These are phyloP conservation scores for rat (Rattus norvegicus) DNA, from an alignment of 2,113 vertebrate genomes.

Conservation along the genomic window DNA sequence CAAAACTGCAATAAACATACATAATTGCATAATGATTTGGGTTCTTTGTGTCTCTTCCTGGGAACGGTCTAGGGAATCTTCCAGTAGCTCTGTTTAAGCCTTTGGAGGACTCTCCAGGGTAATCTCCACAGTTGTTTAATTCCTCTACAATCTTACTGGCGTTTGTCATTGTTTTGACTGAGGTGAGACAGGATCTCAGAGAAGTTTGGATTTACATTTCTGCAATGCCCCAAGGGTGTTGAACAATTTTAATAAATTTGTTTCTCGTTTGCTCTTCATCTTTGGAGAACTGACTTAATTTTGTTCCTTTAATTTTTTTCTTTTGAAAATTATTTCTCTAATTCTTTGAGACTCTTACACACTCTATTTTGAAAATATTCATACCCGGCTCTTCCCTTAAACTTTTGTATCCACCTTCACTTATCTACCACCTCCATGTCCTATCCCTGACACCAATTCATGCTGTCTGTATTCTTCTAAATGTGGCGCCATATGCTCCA, in stretches of 20 bases:
- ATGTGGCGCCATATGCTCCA: neutral
- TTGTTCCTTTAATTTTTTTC: neutral
- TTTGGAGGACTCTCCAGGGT: neutral
- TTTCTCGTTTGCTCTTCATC: neutral
- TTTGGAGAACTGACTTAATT: neutral
- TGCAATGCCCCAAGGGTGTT: too few species aligned
- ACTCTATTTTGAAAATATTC: neutral
- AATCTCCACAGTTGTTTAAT: neutral
- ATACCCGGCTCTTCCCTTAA: neutral
- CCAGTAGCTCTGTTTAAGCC: neutral
- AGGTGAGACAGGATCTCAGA: neutral
- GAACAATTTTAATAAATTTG: neutral
- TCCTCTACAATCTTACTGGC: too few species aligned
- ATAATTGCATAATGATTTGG: neutral
- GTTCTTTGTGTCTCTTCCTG: neutral
- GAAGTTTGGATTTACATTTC: neutral
- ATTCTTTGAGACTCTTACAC: neutral
- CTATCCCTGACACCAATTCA: neutral
- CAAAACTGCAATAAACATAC: too few species aligned
- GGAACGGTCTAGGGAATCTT: neutral
- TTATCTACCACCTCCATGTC: neutral
- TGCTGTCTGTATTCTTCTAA: neutral
- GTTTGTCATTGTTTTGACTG: neutral
- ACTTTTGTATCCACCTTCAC: neutral
- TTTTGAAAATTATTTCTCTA: neutral